phyloP scores from a whole-genome alignment of 2,797 vertebrate genomes.

The Oreochromis grahami region DNA sequence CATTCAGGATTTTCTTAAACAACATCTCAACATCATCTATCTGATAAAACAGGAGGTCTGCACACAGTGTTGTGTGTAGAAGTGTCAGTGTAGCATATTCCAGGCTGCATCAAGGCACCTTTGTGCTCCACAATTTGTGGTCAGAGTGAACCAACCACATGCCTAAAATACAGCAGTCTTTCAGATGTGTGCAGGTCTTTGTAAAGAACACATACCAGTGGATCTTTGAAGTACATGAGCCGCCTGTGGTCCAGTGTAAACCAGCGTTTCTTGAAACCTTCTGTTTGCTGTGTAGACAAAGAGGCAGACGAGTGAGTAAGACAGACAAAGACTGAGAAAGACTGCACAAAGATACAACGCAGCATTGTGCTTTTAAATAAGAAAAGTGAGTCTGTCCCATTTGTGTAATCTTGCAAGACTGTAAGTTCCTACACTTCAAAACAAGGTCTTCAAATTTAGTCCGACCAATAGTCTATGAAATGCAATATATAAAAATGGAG shows the following conservation, averaged over 20 bases:
- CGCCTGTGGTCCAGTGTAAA: constrained; percentile 88
- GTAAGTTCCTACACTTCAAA: neutral
- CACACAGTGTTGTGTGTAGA: neutral
- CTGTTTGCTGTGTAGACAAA: constrained; percentile 77
- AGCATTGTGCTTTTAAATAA: neutral
- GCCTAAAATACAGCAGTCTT: neutral
- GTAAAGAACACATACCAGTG: constrained; percentile 75
- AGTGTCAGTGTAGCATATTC: neutral
- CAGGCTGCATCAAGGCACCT: neutral
- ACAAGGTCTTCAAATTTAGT: neutral
- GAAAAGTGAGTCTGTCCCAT: neutral
- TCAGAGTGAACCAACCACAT: neutral
- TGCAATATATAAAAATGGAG: neutral
- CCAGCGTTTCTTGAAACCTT: constrained; percentile 92
- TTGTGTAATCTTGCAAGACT: neutral
- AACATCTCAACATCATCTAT: neutral
- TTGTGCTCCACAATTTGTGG: neutral
- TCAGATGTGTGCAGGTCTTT: neutral
- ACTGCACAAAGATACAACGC: neutral
- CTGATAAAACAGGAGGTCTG: neutral
- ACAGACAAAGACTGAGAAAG: neutral
- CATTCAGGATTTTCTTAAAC: neutral
- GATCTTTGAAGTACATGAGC: constrained; percentile 93
- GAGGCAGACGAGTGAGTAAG: neutral
- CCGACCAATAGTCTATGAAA: neutral